A percentile compares a stretch with the other conserved stretches of the same genome.
phyloP scores from a whole-genome alignment of 2,888 invertebrate species.

The Heliconius ethilla region DNA sequence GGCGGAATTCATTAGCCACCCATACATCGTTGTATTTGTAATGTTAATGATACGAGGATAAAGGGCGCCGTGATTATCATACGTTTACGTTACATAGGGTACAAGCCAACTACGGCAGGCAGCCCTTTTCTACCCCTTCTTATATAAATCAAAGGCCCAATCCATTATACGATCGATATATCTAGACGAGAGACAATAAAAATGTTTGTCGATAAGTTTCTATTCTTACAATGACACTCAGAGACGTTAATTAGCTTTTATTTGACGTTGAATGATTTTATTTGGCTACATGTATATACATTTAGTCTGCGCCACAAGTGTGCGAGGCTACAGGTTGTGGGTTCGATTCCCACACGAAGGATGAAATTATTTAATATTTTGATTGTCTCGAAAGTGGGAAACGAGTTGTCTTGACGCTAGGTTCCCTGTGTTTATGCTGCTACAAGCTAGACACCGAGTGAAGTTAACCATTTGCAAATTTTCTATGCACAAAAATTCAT shows the following conservation, averaged over 20 bases:
- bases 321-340: no score
- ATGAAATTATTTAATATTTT: no score
- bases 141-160: constrained; percentile 18
- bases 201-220: neutral
- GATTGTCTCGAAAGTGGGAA: no score
- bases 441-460: neutral
- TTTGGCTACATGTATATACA: no score
- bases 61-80: constrained; percentile 29
- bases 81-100: constrained; percentile 10
- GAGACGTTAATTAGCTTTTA: constrained; percentile 3
- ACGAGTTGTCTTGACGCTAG: no score
- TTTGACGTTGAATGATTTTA: neutral
- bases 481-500: neutral
- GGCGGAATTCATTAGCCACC: constrained; percentile 27
- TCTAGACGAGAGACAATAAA: neutral
- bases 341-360: no score
- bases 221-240: neutral
- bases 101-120: neutral
- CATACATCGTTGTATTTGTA: constrained; percentile 26
- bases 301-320: no score
- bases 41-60: constrained; percentile 27
- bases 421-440: neutral
- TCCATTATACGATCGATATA: constrained; percentile 14
- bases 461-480: neutral
- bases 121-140: constrained; percentile 18